Conservation (phyloP, 2,113 vertebrate species). For the Perca fluviatilis region DNA sequence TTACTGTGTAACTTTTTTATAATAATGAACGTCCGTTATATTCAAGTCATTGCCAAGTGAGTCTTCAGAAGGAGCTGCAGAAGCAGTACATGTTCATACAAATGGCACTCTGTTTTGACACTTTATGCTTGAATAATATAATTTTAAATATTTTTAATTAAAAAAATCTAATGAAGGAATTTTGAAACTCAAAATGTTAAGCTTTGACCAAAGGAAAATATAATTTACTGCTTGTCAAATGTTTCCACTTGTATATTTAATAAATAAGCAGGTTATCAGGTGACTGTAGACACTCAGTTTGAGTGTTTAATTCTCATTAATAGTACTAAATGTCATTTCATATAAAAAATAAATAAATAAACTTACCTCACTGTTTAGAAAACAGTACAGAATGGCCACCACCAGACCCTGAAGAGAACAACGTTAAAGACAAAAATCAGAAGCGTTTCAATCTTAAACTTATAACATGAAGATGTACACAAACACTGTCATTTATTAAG, state of each 20-base stretch:
- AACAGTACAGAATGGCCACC: conserved; percentile 92
- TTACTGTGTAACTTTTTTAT: too few relatives aligned
- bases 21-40: too few relatives aligned
- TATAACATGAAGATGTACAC: background rate
- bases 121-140: background rate
- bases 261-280: conserved; percentile 11
- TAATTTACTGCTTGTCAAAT: conserved; percentile 10
- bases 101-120: background rate
- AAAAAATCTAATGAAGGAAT: background rate
- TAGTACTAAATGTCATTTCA: background rate
- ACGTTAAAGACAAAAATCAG: background rate
- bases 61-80: background rate
- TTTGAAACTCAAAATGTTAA: background rate
- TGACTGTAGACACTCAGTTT: background rate
- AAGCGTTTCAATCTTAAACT: background rate
- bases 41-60: too few relatives aligned
- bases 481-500: background rate
- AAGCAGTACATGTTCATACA: background rate
- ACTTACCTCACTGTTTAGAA: conserved; percentile 92
- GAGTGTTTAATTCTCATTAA: background rate
- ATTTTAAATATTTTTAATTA: background rate
- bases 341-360: fast-evolving
- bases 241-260: background rate
- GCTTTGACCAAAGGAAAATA: background rate
- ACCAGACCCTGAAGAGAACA: conserved; percentile 86